phyloP scores from a whole-genome alignment of 1,140 invertebrate species.

The Microvelia longipes region DNA sequence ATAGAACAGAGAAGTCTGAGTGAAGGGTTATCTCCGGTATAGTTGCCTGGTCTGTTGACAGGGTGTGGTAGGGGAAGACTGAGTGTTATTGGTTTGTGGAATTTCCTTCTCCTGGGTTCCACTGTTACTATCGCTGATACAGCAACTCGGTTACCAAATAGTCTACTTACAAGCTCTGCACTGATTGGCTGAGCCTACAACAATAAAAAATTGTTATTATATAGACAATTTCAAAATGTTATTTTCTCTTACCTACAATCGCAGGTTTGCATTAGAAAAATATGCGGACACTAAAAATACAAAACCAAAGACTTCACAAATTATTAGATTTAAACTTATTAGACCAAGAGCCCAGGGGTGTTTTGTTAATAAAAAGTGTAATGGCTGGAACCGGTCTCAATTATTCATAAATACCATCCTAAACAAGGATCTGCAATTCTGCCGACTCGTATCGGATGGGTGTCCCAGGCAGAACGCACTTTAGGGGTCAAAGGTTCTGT shows the following conservation, averaged over 20 bases:
- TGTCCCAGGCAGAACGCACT: no score
- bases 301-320: no score
- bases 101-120: conserved; percentile 83
- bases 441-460: no score
- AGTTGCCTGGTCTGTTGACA: conserved; percentile 68
- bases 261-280: no score
- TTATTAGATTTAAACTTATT: no score
- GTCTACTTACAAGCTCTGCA: conserved; percentile 61
- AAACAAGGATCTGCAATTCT: no score
- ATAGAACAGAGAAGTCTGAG: conserved; percentile 83
- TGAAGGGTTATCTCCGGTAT: conserved; percentile 62
- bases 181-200: conserved; percentile 76
- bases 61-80: conserved; percentile 86
- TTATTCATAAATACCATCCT: no score
- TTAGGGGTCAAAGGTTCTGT: no score
- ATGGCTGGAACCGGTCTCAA: no score
- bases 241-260: no score
- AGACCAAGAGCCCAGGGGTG: no score
- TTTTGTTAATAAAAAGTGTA: no score
- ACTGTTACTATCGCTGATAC: conserved; percentile 93
- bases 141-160: conserved; percentile 79
- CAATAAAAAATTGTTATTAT: conserved; percentile 9
- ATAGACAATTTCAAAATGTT: background rate
- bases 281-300: background rate
- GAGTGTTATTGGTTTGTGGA: conserved; percentile 90